phyloP scores from a whole-genome alignment of 2,888 invertebrate species.

The Ferdinandea cuprea region DNA sequence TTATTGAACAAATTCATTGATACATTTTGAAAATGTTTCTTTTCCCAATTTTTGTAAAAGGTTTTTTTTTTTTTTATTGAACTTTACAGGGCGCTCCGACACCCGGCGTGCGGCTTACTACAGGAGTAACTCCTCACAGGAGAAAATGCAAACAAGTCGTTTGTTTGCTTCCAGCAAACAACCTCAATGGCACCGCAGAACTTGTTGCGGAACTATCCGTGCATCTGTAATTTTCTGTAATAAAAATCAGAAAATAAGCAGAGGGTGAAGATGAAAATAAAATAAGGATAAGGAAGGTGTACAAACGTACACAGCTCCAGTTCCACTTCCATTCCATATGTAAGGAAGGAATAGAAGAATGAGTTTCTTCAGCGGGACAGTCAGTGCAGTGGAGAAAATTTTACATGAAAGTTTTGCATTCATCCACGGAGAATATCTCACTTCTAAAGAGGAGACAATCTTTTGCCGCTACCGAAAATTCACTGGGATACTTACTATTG shows the following conservation, averaged over 20 bases:
- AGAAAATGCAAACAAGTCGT: constrained; percentile 29
- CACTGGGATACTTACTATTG: constrained; percentile 22
- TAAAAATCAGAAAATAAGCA: constrained; percentile 33
- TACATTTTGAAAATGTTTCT: constrained; percentile 44
- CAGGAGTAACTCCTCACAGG: not conserved
- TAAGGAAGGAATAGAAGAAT: constrained; percentile 23
- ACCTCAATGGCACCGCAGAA: constrained; percentile 27
- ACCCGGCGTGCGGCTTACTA: not conserved
- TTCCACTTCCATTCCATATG: constrained; percentile 17
- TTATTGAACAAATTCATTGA: constrained; percentile 45
- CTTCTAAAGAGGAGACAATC: not conserved
- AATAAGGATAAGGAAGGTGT: not conserved
- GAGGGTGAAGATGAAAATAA: not conserved
- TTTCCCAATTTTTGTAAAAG: constrained; percentile 7
- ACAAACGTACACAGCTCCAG: not conserved
- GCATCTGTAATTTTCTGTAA: constrained; percentile 35
- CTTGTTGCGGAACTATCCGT: constrained; percentile 51
- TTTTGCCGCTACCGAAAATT: not conserved
- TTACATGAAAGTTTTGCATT: constrained; percentile 12
- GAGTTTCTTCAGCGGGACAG: constrained; percentile 4
- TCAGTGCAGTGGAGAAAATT: constrained; percentile 2
- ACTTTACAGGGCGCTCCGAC: not conserved
- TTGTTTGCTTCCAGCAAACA: constrained; percentile 45
- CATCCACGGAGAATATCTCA: constrained; percentile 22
- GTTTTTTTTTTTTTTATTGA: constrained; percentile 20